Base-by-base conservation (phyloP, 2,888 invertebrate species). In the Agrotis exclamationis region DNA sequence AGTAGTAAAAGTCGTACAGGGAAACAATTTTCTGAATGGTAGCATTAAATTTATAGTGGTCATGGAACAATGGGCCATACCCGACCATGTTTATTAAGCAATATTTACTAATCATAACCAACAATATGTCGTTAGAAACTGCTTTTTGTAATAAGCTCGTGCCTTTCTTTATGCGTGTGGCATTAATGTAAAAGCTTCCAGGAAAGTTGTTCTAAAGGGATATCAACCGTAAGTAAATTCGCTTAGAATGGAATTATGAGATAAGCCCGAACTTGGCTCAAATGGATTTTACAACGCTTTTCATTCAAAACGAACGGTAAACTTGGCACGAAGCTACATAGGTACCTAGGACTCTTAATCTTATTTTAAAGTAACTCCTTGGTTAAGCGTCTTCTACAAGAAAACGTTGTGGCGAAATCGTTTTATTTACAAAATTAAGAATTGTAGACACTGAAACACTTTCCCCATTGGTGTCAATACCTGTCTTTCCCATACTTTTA, bases 21-120 rank as follows among this genome's bases (percentile, higher is more conserved):
- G 47, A 76, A 80, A 63, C 63, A 65, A 77, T 70, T 77, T 77
- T 71, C 77, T 64, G 68, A 69, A 80, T 64, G 63, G 68, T 22
- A 22, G 59, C 58, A 78, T 78, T 44, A 78, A 72, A 63, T 74
- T 72, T 78, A 70, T 78, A 63, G 56, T 54, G 28, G 64, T 64
- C 5, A 11, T 39, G 13, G 63, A 81, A 81, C 81, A 81, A 81
- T 81, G 50, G 70, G 45, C 67, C 13, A 48, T 65, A 53, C 62
- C 16, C 48, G 44, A 2, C 58, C 39, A 68, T 70, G 71, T 76
- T 79, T 79, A 71, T 75, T 80, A 80, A 75, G 65, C 71, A 22
- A 63, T 66, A 70, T 74, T 74, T 58, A 71, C 50, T 69, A 71
- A 79, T 75, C 80, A 53, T 69, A 71, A 79, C 80, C 76, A 71